phyloP scores from a whole-genome alignment of 1,140 invertebrate species.

The Chironomus striatipennis region DNA sequence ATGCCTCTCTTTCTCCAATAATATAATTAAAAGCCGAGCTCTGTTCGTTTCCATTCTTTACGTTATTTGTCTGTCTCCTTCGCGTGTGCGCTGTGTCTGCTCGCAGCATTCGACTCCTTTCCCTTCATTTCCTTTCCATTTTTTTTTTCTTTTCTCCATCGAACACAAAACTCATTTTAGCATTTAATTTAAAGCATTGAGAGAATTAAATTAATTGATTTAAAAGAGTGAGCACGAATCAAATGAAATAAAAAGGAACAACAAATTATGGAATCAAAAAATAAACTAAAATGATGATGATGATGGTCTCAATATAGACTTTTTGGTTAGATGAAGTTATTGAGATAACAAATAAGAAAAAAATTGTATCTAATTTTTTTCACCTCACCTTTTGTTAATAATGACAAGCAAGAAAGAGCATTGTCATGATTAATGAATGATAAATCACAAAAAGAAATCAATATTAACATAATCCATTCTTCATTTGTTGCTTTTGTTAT shows the following conservation, averaged over 20 bases:
- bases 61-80: neutral
- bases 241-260: neutral
- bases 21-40: slow-evolving; percentile 11
- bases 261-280: slow-evolving; percentile 16
- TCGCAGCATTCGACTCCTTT: neutral
- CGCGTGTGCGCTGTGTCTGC: neutral
- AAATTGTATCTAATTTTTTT: slow-evolving; percentile 22
- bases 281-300: neutral
- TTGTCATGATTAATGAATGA: slow-evolving; percentile 22
- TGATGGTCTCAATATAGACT: neutral
- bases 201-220: slow-evolving; percentile 15
- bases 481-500: neutral
- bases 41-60: neutral
- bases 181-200: neutral
- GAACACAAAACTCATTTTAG: neutral
- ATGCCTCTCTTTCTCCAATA: neutral
- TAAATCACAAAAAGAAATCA: slow-evolving; percentile 24
- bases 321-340: neutral
- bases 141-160: no score
- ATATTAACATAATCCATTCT: slow-evolving; percentile 22
- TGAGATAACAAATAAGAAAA: slow-evolving; percentile 10
- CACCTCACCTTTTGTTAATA: slow-evolving; percentile 17
- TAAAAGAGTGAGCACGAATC: slow-evolving; percentile 12
- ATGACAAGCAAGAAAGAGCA: slow-evolving; percentile 13
- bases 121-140: neutral